Evolutionary conservation across 2,888 invertebrate genomes (phyloP).

Genomic region (Tetragonula carbonaria): DNA sequence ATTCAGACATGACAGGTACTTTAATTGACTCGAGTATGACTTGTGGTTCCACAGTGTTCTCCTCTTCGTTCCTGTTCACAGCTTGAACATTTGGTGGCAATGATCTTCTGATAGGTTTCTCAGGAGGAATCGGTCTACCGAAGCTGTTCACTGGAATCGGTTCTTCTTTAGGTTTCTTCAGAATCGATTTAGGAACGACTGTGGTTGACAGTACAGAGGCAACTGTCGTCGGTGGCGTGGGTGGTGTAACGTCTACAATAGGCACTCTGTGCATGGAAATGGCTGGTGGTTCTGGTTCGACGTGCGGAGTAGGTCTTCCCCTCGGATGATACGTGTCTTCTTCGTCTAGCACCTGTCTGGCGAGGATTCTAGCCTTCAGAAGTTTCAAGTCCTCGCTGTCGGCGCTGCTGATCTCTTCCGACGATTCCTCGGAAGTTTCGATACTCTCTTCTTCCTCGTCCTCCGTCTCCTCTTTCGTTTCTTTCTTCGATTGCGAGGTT

Average conservation of each 20-base stretch:
- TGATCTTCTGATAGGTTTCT: conserved; percentile 76
- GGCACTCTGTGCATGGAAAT: conserved; percentile 59
- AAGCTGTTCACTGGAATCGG: conserved; percentile 77
- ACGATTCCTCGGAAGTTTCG: conserved; percentile 74
- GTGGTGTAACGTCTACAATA: conserved; percentile 47
- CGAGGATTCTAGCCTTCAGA: conserved; percentile 78
- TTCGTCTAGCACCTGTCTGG: conserved; percentile 76
- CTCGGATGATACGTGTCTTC: conserved; percentile 81
- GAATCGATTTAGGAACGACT: conserved; percentile 90
- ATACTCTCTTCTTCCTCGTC: conserved; percentile 71
- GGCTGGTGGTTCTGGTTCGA: conserved; percentile 62
- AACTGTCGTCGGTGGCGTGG: conserved; percentile 44
- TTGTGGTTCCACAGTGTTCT: conserved; percentile 62
- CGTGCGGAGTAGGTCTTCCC: conserved; percentile 72
- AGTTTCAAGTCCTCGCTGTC: conserved; percentile 79
- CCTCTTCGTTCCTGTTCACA: conserved; percentile 10
- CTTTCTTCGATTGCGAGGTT: neutral
- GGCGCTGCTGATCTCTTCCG: conserved; percentile 73
- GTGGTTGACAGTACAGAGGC: conserved; percentile 43
- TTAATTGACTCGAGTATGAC: conserved; percentile 74
- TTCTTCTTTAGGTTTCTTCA: conserved; percentile 86
- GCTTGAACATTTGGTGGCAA: conserved; percentile 41
- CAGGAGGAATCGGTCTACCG: conserved; percentile 79
- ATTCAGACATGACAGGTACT: conserved; percentile 75
- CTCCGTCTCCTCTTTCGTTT: conserved; percentile 36